Conservation (phyloP, 2,797 vertebrate species). For the Heteromormyrus szaboi region DNA sequence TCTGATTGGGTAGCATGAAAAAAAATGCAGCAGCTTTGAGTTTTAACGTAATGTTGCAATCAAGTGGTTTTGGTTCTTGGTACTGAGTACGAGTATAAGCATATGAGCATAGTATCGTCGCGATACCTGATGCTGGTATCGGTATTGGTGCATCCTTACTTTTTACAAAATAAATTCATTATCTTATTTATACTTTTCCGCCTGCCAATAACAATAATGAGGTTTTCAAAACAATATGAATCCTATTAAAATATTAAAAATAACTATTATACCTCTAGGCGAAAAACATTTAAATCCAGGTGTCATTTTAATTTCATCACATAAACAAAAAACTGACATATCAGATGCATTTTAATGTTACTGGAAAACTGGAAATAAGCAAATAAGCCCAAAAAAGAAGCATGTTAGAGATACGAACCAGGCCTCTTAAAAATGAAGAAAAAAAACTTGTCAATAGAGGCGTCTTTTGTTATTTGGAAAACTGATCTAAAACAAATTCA, state of each 20-base stretch:
- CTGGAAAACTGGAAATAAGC: not conserved
- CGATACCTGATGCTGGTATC: not conserved
- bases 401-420: not conserved
- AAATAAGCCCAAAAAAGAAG: not conserved
- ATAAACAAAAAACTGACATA: not conserved
- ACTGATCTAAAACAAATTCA: not conserved
- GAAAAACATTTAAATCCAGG: not conserved
- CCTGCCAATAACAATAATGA: not conserved
- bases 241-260: not conserved
- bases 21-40: not conserved
- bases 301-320: not conserved
- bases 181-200: not conserved
- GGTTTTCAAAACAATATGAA: not conserved
- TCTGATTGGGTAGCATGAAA: not conserved
- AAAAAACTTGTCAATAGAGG: conserved; percentile 18
- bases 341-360: not conserved
- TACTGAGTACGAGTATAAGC: not conserved
- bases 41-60: not conserved
- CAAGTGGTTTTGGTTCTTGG: not conserved
- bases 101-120: not conserved
- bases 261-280: not conserved
- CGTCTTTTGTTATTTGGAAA: conserved; percentile 30
- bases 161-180: not conserved
- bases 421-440: not conserved
- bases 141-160: not conserved